These are phyloP conservation scores for Cryptocephalus moraei DNA, from an alignment of 2,888 invertebrate genomes.

Conservation along the genomic window DNA sequence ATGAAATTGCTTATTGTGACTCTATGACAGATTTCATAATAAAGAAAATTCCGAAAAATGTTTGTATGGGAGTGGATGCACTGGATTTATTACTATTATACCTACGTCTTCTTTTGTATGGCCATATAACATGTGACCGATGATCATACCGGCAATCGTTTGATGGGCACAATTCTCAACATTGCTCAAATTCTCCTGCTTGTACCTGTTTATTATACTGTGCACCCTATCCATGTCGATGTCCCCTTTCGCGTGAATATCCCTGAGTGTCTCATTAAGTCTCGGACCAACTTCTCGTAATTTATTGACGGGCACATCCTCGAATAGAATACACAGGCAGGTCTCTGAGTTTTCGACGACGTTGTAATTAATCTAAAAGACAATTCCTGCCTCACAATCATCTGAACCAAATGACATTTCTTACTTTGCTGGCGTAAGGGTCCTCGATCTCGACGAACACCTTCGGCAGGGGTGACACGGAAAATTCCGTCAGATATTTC, in stretches of 20 bases:
- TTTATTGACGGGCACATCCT: slow-evolving; percentile 64
- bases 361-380: slow-evolving; percentile 52
- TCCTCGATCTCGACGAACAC: slow-evolving; percentile 75
- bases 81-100: slow-evolving; percentile 10
- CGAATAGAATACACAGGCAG: slow-evolving; percentile 58
- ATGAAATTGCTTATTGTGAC: too few species aligned
- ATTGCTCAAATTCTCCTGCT: slow-evolving; percentile 56
- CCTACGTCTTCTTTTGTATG: slow-evolving; percentile 61
- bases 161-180: slow-evolving; percentile 72
- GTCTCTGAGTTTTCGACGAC: slow-evolving; percentile 64
- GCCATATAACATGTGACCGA: slow-evolving; percentile 78
- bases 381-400: background rate
- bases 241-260: slow-evolving; percentile 39
- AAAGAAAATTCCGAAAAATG: too few species aligned
- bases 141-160: slow-evolving; percentile 63
- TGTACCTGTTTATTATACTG: slow-evolving; percentile 60
- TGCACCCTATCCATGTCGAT: slow-evolving; percentile 69
- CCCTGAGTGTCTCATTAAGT: slow-evolving; percentile 41
- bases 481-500: slow-evolving; percentile 78
- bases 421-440: slow-evolving; percentile 69
- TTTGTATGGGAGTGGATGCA: too few species aligned
- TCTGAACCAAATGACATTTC: slow-evolving; percentile 17
- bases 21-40: too few species aligned
- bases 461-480: slow-evolving; percentile 74
- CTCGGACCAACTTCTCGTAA: slow-evolving; percentile 50